Conservation (phyloP, 2,797 vertebrate species). For the Phoxinus dragarum region DNA sequence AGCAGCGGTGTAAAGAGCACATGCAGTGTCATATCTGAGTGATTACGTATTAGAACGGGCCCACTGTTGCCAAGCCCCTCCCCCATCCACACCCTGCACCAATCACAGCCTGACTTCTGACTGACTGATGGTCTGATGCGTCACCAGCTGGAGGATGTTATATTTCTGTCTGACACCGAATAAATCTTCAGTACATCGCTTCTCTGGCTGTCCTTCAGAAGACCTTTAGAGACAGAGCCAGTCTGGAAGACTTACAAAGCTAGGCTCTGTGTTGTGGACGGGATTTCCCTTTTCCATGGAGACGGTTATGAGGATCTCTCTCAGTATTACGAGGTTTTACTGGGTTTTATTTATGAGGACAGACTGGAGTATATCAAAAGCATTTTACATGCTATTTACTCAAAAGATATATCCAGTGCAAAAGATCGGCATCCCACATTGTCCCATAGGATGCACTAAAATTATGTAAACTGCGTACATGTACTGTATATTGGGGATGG, state of each 20-base stretch:
- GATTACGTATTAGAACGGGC: constrained; percentile 45
- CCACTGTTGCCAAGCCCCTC: constrained; percentile 44
- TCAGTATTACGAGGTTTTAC: neutral
- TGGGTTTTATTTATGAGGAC: neutral
- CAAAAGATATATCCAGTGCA: neutral
- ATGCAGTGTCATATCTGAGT: constrained; percentile 38
- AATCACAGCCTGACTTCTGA: constrained; percentile 41
- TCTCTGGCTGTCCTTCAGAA: constrained; percentile 58
- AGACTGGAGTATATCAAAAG: neutral
- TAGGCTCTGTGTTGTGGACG: constrained; percentile 40
- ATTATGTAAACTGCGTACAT: neutral
- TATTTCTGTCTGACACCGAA: constrained; percentile 52
- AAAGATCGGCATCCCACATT: neutral
- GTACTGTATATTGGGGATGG: neutral
- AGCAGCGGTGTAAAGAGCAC: constrained; percentile 65
- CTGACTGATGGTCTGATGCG: constrained; percentile 51
- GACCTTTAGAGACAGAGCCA: constrained; percentile 33
- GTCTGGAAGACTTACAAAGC: constrained; percentile 49
- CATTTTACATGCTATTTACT: neutral
- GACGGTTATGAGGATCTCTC: neutral
- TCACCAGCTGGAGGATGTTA: constrained; percentile 52
- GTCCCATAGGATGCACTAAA: neutral
- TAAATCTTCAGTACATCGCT: constrained; percentile 49
- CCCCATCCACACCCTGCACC: neutral
- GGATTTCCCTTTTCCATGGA: constrained; percentile 38